Base-by-base conservation (phyloP, 1,140 invertebrate genomes). In the Bombus terrestris region DNA sequence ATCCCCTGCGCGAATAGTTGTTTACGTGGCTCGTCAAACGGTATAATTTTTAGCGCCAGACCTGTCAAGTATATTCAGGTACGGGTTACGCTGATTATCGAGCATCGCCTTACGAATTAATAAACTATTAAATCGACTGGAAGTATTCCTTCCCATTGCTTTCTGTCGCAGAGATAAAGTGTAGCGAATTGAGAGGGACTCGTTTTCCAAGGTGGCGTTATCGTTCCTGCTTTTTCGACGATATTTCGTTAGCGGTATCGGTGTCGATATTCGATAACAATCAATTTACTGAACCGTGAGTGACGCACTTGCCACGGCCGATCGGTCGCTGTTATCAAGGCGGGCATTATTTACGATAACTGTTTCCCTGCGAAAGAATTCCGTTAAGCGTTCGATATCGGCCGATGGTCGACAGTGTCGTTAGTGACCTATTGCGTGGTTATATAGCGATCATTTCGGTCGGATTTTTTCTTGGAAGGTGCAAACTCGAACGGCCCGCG, bases 371-470 rank as follows among this genome's bases (percentile, higher is more conserved):
- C 22, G 57, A 57, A 62, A 76, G 68, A 81, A 86, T 86, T 86
- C 57, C 53, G 74, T 82, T 77, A 83, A 59, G 37, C 62, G 68
- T 71, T 71, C 68, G 80, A 83, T 86, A 88, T 81, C 74, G 53
- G 41, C 18, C 18, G 47, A 59, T n/a, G 41, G 12, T 39, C 35
- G 59, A 18, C 39, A 22, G 39, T 74, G 47, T 88, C 57, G 68
- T 81, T 89, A 85, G 64, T 32, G 32, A 82, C 72, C 64, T 53
- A 81, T 83, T 62, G 28, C 85, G 18, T 43, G 39, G 18, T 66
- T 80, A 59, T 57, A 72, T 22, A n/a, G 37, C 43, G 81, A 76
- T 81, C 74, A 32, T 75, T 78, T 53, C 22, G 32, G 76, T 32
- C 28, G 64, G 28, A 81, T 77, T 13, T 77, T 78, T 35, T 66